A percentile compares a stretch with the other conserved stretches of the same genome.
Evolutionary conservation across 2,888 invertebrate genomes (phyloP).

Genomic region (Aplocera efformata): DNA sequence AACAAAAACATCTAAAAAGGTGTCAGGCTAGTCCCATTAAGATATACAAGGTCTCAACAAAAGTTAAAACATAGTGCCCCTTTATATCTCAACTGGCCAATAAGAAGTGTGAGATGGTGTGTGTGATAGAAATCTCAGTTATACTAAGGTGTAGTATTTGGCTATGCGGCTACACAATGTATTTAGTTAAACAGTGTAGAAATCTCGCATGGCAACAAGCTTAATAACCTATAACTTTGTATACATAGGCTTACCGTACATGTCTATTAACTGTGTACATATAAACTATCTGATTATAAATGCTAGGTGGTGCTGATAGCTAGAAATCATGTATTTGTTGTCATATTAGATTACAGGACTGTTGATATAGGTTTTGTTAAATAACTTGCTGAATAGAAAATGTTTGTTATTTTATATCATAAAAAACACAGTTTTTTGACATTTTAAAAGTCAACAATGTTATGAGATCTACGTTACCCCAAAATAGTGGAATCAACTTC

Average conservation of each 20-base stretch:
- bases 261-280: slow-evolving; percentile 43
- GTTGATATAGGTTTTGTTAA: slow-evolving; percentile 16
- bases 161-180: slow-evolving; percentile 31
- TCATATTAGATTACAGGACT: slow-evolving; percentile 31
- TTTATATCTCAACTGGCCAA: slow-evolving; percentile 29
- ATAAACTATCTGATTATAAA: slow-evolving; percentile 57
- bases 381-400: neutral
- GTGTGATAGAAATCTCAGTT: slow-evolving; percentile 27
- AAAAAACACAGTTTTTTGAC: too few species aligned
- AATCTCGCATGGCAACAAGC: slow-evolving; percentile 72
- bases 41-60: slow-evolving; percentile 43
- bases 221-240: slow-evolving; percentile 64
- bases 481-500: too few species aligned
- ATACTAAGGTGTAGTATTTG: slow-evolving; percentile 27
- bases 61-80: slow-evolving; percentile 26
- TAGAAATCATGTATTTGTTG: slow-evolving; percentile 37
- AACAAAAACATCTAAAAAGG: slow-evolving; percentile 38
- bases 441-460: too few species aligned
- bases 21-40: slow-evolving; percentile 40
- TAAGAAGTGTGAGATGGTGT: slow-evolving; percentile 23
- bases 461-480: too few species aligned
- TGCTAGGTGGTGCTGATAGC: slow-evolving; percentile 43
- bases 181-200: slow-evolving; percentile 36
- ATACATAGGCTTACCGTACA: slow-evolving; percentile 44
- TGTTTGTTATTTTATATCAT: too few species aligned